These are phyloP conservation scores for Stenoptilia bipunctidactyla DNA, from an alignment of 2,888 invertebrate genomes.

Conservation along the genomic window DNA sequence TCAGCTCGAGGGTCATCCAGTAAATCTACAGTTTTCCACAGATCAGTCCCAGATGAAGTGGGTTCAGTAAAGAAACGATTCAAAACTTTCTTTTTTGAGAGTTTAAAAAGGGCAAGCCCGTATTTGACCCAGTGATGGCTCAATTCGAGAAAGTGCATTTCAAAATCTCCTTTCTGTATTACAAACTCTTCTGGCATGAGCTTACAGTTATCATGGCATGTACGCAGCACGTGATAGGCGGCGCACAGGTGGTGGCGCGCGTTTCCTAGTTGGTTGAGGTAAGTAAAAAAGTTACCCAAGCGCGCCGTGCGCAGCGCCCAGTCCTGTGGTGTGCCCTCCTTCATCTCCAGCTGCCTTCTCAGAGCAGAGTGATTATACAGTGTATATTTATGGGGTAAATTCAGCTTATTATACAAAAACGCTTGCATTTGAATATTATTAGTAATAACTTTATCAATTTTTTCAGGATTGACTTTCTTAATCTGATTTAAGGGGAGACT, in stretches of 20 bases:
- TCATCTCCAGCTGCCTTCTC: constrained; percentile 66
- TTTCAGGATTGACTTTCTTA: constrained; percentile 48
- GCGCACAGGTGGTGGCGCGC: constrained; percentile 77
- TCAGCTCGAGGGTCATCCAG: constrained; percentile 24
- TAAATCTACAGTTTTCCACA: constrained; percentile 49
- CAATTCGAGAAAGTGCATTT: constrained; percentile 57
- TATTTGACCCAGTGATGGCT: constrained; percentile 75
- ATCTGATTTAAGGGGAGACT: constrained; percentile 32
- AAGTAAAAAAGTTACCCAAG: constrained; percentile 65
- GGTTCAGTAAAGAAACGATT: constrained; percentile 46
- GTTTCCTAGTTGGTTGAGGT: constrained; percentile 44
- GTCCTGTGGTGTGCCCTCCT: constrained; percentile 67
- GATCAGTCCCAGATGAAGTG: constrained; percentile 28
- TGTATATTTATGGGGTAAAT: constrained; percentile 62
- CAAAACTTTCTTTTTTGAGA: constrained; percentile 62
- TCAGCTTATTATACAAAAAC: constrained; percentile 70
- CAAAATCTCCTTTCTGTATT: constrained; percentile 46
- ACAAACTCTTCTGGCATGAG: constrained; percentile 55
- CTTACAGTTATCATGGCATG: constrained; percentile 65
- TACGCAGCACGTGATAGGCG: constrained; percentile 67
- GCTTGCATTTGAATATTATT: constrained; percentile 75
- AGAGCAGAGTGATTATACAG: constrained; percentile 69
- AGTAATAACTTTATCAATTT: constrained; percentile 70
- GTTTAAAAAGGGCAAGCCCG: constrained; percentile 67
- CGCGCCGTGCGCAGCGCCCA: constrained; percentile 70